phyloP scores from a whole-genome alignment of 2,888 invertebrate species.

The Eupeodes latifasciatus region DNA sequence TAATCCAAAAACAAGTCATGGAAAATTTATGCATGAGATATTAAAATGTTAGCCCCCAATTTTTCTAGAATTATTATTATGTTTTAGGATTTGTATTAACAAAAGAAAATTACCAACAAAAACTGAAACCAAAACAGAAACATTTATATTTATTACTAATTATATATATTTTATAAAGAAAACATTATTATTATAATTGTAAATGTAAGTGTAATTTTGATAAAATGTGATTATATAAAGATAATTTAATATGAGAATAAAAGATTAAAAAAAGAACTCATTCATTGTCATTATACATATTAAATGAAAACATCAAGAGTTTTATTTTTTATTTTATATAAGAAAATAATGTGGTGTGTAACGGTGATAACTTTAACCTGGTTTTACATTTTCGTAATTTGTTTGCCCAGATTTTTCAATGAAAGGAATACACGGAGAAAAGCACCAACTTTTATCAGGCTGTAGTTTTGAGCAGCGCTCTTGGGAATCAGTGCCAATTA shows the following conservation, averaged over 20 bases:
- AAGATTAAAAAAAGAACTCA: slow-evolving; percentile 60
- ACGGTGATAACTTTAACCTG: too few species aligned
- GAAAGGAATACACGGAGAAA: too few species aligned
- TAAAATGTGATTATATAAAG: slow-evolving; percentile 71
- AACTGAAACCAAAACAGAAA: slow-evolving; percentile 27
- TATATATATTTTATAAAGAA: slow-evolving; percentile 72
- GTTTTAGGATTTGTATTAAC: slow-evolving; percentile 71
- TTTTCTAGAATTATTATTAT: slow-evolving; percentile 66
- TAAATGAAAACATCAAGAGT: not conserved
- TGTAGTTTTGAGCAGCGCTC: too few species aligned
- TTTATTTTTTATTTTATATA: slow-evolving; percentile 31
- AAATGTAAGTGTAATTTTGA: slow-evolving; percentile 73
- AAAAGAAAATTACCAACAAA: slow-evolving; percentile 11
- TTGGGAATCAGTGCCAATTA: too few species aligned
- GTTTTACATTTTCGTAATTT: too few species aligned
- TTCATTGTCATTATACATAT: slow-evolving; percentile 63
- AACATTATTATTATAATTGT: slow-evolving; percentile 63
- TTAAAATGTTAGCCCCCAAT: slow-evolving; percentile 53
- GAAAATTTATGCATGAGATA: slow-evolving; percentile 42
- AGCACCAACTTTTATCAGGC: too few species aligned
- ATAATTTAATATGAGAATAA: slow-evolving; percentile 63
- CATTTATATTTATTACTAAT: slow-evolving; percentile 72
- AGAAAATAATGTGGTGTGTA: too few species aligned
- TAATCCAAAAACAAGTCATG: slow-evolving; percentile 21
- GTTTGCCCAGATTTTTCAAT: too few species aligned